Evolutionary conservation across 2,888 invertebrate genomes (phyloP), one percentile per base, ranked within the genome.

Genomic region (Trissolcus brochymenae): DNA sequence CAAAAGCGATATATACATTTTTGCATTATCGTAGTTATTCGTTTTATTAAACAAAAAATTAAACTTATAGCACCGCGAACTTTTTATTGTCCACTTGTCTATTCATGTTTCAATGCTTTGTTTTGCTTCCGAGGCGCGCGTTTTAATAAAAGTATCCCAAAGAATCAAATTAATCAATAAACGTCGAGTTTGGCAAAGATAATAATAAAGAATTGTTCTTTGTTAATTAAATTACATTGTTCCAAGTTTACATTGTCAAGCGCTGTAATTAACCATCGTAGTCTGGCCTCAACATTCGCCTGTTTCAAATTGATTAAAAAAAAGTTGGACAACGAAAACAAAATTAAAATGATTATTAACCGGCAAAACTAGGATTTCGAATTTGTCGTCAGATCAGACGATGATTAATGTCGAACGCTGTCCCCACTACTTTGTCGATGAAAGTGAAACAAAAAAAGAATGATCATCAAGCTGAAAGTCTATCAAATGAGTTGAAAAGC

Each of bases 1-100:
- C 84, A 85, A 86, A 13, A 75, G 65, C 66, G 41, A 66, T 25
- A 60, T 40, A 25, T 65, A 17, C 19, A 25, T 60, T 68, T 60
- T 46, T 54, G 13, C 41, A 43, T 29, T 59, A 35, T 35, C 11
- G 9, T 7, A 1, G 35, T 4, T 9, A 35, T 11, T 35, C n/a
- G 43, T 43, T 43, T 43, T 11, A 11, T 14, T n/a, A n/a, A n/a
- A 43, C 2, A 11, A 9, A 11, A 7, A 11, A 35, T 7, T 1
- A 7, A 35, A 35, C 11, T 35, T 35, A 35, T 35, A 35, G 35
- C 35, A 35, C 35, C 35, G 35, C 35, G 35, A 35, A 35, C 35
- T 35, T 35, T 46, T 46, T 46, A 46, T 16, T 49, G 14, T 54
- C 41, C 35, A 13, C 43, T 25, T 25, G 40, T 61, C 51, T 51